These are phyloP conservation scores for Phyllotis vaccarum DNA, from an alignment of 2,797 vertebrate genomes.

Conservation along the genomic window DNA sequence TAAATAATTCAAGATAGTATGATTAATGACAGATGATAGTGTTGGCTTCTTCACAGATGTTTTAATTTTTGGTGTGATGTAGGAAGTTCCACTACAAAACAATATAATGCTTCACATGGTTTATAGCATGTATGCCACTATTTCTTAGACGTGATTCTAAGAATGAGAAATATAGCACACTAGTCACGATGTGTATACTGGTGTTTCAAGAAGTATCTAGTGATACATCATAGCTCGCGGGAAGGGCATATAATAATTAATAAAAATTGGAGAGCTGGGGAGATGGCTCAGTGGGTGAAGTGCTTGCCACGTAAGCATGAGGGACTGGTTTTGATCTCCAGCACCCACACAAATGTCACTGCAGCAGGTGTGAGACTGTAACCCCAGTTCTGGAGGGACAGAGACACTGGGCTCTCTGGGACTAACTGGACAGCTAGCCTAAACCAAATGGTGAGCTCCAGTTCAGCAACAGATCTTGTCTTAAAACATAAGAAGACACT, in stretches of 20 bases:
- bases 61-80: neutral
- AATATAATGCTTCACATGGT: neutral
- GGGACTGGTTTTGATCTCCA: neutral
- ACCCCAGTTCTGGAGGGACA: neutral
- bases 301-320: neutral
- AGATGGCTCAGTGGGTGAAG: neutral
- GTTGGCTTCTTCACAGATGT: neutral
- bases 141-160: neutral
- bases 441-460: neutral
- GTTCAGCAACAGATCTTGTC: neutral
- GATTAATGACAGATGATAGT: neutral
- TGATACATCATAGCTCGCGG: neutral
- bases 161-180: neutral
- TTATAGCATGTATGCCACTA: neutral
- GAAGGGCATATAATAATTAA: neutral
- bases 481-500: neutral
- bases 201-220: neutral
- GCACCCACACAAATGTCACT: neutral
- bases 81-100: neutral
- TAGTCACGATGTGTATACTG: neutral
- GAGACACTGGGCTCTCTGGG: neutral
- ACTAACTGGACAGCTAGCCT: neutral
- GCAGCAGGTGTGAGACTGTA: neutral
- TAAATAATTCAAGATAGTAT: neutral
- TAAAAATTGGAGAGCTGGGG: neutral